Base-by-base conservation (phyloP, 1,140 invertebrate genomes). In the Temnothorax curvispinosus region DNA sequence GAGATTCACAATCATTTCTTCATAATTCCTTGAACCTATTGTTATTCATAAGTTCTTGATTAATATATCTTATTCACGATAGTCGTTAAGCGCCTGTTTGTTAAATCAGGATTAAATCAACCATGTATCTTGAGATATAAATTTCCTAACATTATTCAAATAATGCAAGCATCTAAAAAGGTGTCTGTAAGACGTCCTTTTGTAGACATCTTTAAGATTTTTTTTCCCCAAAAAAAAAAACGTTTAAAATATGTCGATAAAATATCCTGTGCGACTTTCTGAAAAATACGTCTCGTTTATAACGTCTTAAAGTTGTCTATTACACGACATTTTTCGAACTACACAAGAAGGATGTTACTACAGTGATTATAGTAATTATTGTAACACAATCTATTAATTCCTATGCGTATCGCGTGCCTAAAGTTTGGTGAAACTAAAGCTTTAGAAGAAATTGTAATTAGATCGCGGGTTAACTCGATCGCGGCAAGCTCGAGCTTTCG, bases 351-450 rank as follows among this genome's bases (percentile, higher is more conserved):
- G 54, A 75, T 75, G 54, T 75, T 75, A 58, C 41, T 64, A 77
- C 38, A 77, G 54, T 44, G 32, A 62, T 77, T 77, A 77, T 77
- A 77, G 38, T 64, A 64, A 77, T 77, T 77, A 77, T 77, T 77
- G 75, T 77, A 77, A 76, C 52, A n/a, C 35, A 35, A 58, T 77
- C 58, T 77, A 77, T 77, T 77, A 62, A 77, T 77, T 77, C 41
- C 58, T 76, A 56, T 77, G 56, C 75, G 58, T 77, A 77, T 77
- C 56, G 75, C 75, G 75, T 77, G 75, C 75, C 75, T 77, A 64
- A 64, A 77, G 38, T 62, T 77, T 64, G 56, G 56, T 62, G 75
- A 77, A 77, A 44, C 62, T 80, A 38, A 67, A 80, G 77, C 62
- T 80, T 54, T 69, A 67, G 64, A 52, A 35, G 47, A 35, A 80